A percentile compares a stretch with the other conserved stretches of the same genome.
Conservation (phyloP, 30 jellyfish, hydroid and myxozoan genomes). For the Hydra vulgaris region DNA sequence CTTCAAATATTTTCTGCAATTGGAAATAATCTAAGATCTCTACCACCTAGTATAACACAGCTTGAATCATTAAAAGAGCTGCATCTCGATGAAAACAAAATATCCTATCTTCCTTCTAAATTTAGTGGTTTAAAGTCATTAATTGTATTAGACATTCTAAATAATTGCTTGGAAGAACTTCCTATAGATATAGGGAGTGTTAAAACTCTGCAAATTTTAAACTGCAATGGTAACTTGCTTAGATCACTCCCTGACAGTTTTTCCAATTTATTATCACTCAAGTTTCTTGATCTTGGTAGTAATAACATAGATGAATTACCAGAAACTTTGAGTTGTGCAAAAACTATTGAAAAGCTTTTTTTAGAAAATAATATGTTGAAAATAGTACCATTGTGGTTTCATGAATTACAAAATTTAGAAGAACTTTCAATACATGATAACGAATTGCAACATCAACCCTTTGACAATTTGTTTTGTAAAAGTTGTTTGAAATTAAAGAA, state of each 20-base stretch:
- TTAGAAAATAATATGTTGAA: conserved; percentile 49
- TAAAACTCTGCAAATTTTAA: conserved; percentile 25
- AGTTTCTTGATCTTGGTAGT: conserved; percentile 36
- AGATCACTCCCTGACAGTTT: conserved; percentile 48
- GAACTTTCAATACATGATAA: conserved; percentile 53
- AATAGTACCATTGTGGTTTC: conserved; percentile 64
- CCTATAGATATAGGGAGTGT: conserved; percentile 47
- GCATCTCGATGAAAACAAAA: conserved; percentile 53
- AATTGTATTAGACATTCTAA: conserved; percentile 46
- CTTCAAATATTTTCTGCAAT: conserved; percentile 40
- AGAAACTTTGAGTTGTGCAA: conserved; percentile 25
- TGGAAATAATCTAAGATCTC: conserved; percentile 33
- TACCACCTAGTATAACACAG: conserved; percentile 24
- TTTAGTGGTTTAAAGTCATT: conserved; percentile 23
- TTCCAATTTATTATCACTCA: conserved; percentile 23
- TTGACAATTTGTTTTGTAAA: conserved; percentile 44
- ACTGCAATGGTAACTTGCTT: conserved; percentile 37
- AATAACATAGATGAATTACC: conserved; percentile 44
- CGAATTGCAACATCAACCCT: conserved; percentile 32
- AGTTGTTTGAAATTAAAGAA: conserved; percentile 15
- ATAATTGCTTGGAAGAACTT: conserved; percentile 33
- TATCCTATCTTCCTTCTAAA: conserved; percentile 23
- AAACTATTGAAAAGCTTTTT: conserved; percentile 34
- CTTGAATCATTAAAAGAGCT: conserved; percentile 29
- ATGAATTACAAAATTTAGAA: conserved; percentile 32